These are phyloP conservation scores for Emydoidea blandingii DNA, from an alignment of 2,797 vertebrate species.

Conservation along the genomic window DNA sequence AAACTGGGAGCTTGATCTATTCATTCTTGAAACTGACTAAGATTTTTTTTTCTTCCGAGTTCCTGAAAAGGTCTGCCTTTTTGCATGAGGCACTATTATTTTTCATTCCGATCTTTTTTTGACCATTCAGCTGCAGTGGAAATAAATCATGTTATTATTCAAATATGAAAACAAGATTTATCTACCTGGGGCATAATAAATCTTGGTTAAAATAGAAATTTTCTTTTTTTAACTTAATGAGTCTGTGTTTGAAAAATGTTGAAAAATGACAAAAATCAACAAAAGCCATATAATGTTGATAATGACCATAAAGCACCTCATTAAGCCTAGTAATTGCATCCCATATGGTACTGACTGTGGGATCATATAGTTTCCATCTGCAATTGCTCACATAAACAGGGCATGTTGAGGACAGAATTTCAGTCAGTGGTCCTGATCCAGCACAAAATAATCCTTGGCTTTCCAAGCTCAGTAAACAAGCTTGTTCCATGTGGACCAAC, in stretches of 20 bases:
- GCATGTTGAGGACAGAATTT: slow-evolving; percentile 21
- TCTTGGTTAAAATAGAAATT: slow-evolving; percentile 61
- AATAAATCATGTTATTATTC: slow-evolving; percentile 65
- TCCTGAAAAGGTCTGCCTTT: not conserved
- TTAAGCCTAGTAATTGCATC: slow-evolving; percentile 45
- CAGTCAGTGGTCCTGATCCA: not conserved
- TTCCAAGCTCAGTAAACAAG: not conserved
- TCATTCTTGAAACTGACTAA: slow-evolving; percentile 26
- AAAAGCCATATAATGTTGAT: slow-evolving; percentile 70
- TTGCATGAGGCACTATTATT: slow-evolving; percentile 33
- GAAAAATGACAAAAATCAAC: slow-evolving; percentile 71
- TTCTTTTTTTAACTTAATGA: slow-evolving; percentile 50
- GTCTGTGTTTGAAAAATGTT: slow-evolving; percentile 68
- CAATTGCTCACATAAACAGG: slow-evolving; percentile 48
- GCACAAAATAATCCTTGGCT: not conserved
- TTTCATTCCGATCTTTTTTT: slow-evolving; percentile 53
- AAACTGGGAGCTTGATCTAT: slow-evolving; percentile 15
- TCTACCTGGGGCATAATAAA: slow-evolving; percentile 66
- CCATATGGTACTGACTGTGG: not conserved
- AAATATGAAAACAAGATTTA: slow-evolving; percentile 68
- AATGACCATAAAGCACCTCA: slow-evolving; percentile 71
- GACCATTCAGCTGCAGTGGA: slow-evolving; percentile 14
- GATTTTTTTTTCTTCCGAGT: not conserved
- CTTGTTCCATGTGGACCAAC: not conserved
- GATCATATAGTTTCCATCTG: slow-evolving; percentile 39